These are phyloP conservation scores for Nomia melanderi DNA, from an alignment of 1,140 invertebrate species.

Conservation along the genomic window DNA sequence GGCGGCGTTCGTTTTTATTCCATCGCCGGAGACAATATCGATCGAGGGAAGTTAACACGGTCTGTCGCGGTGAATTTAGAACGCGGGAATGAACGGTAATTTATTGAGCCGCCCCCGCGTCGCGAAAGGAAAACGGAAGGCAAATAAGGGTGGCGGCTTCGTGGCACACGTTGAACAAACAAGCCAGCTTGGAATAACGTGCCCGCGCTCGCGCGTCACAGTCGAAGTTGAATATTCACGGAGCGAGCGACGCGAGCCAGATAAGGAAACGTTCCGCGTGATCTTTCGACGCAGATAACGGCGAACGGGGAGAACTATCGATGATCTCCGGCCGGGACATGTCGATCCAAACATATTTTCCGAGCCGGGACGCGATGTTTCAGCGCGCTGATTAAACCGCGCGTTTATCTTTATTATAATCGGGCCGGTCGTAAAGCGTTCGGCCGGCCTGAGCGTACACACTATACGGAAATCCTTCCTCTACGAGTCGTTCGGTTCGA, in stretches of 20 bases:
- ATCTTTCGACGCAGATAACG: slow-evolving; percentile 44
- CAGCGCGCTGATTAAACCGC: slow-evolving; percentile 39
- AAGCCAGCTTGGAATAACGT: slow-evolving; percentile 31
- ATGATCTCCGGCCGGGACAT: slow-evolving; percentile 28
- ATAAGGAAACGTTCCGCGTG: slow-evolving; percentile 44
- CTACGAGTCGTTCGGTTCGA: slow-evolving; percentile 2
- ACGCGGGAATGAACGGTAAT: slow-evolving; percentile 27
- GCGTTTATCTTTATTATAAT: slow-evolving; percentile 48
- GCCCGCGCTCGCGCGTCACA: background rate
- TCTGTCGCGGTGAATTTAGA: slow-evolving; percentile 13
- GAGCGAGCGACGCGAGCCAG: slow-evolving; percentile 16
- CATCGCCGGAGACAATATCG: background rate
- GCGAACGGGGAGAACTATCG: slow-evolving; percentile 3
- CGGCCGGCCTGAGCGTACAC: background rate
- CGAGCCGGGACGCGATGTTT: background rate
- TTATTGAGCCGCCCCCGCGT: background rate
- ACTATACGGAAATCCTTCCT: slow-evolving; percentile 31
- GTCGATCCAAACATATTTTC: slow-evolving; percentile 34
- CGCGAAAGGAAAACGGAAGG: slow-evolving; percentile 5
- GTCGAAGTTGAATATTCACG: slow-evolving; percentile 34
- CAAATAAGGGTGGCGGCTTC: slow-evolving; percentile 25
- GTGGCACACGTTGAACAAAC: slow-evolving; percentile 36
- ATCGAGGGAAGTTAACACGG: background rate
- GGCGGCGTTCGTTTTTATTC: background rate
- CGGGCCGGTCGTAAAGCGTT: slow-evolving; percentile 30